Conservation (phyloP, 1,140 invertebrate species). For the Acyrthosiphon pisum region DNA sequence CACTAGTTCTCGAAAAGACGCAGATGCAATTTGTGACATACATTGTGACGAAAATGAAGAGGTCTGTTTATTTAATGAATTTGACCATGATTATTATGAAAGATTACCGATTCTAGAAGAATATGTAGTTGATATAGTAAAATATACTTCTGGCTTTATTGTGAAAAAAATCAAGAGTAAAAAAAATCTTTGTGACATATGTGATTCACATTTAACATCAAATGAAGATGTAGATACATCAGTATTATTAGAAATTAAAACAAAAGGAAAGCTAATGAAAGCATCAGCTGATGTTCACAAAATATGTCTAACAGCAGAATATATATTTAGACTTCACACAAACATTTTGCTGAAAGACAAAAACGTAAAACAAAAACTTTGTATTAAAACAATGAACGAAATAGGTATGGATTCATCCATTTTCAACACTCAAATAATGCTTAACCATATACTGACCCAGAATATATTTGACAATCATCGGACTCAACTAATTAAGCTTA, state of each 20-base stretch:
- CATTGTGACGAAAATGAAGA: not conserved
- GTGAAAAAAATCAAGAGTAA: not conserved
- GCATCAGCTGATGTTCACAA: not conserved
- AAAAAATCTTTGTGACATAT: not conserved
- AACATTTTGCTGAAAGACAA: too few relatives aligned
- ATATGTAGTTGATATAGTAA: not conserved
- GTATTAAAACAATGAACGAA: too few relatives aligned
- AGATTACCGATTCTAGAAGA: not conserved
- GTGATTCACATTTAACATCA: not conserved
- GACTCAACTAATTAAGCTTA: too few relatives aligned
- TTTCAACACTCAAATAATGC: too few relatives aligned
- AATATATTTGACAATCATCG: too few relatives aligned
- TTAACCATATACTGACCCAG: too few relatives aligned
- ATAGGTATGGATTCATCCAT: too few relatives aligned
- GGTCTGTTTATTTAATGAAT: not conserved
- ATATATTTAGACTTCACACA: too few relatives aligned
- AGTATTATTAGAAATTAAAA: not conserved
- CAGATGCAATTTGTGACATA: not conserved
- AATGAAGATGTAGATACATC: not conserved
- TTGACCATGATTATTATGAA: not conserved
- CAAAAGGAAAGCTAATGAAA: not conserved
- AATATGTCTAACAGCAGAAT: not conserved
- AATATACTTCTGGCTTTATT: not conserved
- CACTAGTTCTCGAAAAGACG: not conserved
- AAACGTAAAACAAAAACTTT: too few relatives aligned